Evolutionary conservation across 2,888 invertebrate species (phyloP).

Genomic region (Automeris io): DNA sequence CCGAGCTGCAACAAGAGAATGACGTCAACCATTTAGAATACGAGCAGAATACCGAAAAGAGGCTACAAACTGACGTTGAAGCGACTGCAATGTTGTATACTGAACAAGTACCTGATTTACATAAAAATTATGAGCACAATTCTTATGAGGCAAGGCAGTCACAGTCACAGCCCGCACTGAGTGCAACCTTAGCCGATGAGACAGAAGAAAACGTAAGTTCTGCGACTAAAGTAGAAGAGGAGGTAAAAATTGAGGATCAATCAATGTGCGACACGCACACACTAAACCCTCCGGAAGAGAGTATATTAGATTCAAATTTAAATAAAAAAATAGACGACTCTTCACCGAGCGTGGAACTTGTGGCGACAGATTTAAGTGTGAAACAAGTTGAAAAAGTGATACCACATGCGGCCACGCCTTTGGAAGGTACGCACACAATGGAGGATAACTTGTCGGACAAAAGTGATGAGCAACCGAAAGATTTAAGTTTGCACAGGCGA

Average conservation of each 20-base stretch:
- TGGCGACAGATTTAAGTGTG: constrained; percentile 77
- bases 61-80: constrained; percentile 38
- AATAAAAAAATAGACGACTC: constrained; percentile 8
- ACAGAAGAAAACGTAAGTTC: constrained; percentile 8
- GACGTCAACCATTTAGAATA: constrained; percentile 45
- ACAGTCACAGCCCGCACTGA: constrained; percentile 37
- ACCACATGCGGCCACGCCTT: constrained; percentile 26
- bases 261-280: neutral
- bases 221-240: constrained; percentile 14
- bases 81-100: constrained; percentile 39
- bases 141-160: constrained; percentile 33
- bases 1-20: constrained; percentile 33
- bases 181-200: constrained; percentile 33
- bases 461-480: constrained; percentile 77
- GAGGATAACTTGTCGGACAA: constrained; percentile 58
- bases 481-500: constrained; percentile 77
- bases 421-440: constrained; percentile 36
- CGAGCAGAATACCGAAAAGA: constrained; percentile 44
- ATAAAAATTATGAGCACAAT: constrained; percentile 36
- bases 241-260: neutral
- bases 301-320: neutral
- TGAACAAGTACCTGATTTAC: constrained; percentile 51
- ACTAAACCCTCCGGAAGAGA: neutral
- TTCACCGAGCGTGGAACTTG: constrained; percentile 23
- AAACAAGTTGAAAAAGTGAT: constrained; percentile 47